phyloP scores from a whole-genome alignment of 2,888 invertebrate species.

The Brenthis ino region DNA sequence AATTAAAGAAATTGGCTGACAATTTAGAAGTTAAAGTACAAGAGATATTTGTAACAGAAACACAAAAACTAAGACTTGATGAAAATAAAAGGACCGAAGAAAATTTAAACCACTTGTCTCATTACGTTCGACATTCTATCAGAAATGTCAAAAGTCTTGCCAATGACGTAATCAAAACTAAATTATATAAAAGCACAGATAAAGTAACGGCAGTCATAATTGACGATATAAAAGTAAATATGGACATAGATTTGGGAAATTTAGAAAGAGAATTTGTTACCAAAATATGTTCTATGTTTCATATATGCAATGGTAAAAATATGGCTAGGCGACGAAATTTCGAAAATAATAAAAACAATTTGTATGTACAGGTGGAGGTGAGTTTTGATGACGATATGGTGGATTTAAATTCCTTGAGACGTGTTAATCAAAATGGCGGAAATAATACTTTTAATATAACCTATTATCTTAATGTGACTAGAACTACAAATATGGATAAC shows the following conservation, averaged over 20 bases:
- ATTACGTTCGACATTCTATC: slow-evolving; percentile 47
- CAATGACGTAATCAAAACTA: slow-evolving; percentile 29
- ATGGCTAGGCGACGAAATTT: slow-evolving; percentile 31
- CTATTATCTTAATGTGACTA: slow-evolving; percentile 18
- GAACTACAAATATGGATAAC: slow-evolving; percentile 25
- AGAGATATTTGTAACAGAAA: slow-evolving; percentile 48
- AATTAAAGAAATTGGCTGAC: slow-evolving; percentile 46
- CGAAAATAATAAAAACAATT: slow-evolving; percentile 41
- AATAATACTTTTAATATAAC: slow-evolving; percentile 5
- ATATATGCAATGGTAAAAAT: slow-evolving; percentile 54
- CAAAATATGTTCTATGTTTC: slow-evolving; percentile 55
- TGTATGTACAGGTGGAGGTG: slow-evolving; percentile 54
- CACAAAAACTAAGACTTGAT: slow-evolving; percentile 49
- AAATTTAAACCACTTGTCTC: slow-evolving; percentile 49
- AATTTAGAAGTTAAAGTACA: slow-evolving; percentile 43
- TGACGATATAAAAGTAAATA: slow-evolving; percentile 55
- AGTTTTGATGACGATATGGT: slow-evolving; percentile 50
- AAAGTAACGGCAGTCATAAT: slow-evolving; percentile 50
- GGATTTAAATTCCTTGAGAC: slow-evolving; percentile 23
- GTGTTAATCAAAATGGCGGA: not conserved
- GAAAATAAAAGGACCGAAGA: slow-evolving; percentile 43
- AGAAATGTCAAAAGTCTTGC: slow-evolving; percentile 43
- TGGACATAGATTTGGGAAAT: slow-evolving; percentile 56
- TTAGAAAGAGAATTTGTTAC: slow-evolving; percentile 45
- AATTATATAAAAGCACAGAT: slow-evolving; percentile 41